These are phyloP conservation scores for Sebastes fasciatus DNA, from an alignment of 2,113 vertebrate species.

Conservation along the genomic window DNA sequence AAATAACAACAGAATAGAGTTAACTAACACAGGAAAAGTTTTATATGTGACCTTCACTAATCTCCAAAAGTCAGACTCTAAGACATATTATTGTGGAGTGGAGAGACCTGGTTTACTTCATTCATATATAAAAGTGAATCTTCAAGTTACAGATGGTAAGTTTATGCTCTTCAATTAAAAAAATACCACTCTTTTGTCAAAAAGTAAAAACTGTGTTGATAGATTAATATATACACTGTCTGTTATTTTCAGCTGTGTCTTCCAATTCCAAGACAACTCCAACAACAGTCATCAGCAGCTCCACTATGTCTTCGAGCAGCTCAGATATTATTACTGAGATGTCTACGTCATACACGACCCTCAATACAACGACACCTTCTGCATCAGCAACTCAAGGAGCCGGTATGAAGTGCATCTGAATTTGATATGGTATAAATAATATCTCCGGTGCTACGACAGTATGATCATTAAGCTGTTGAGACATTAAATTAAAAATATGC, in stretches of 20 bases:
- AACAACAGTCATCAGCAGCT: not conserved
- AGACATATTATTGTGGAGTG: constrained; percentile 28
- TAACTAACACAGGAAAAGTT: not conserved
- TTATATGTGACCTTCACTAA: constrained; percentile 41
- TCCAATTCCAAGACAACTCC: not conserved
- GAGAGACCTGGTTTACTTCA: rapidly evolving
- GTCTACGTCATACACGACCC: not conserved
- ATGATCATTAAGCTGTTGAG: too few relatives aligned
- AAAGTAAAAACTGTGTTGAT: not conserved
- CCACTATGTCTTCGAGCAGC: not conserved
- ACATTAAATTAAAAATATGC: too few relatives aligned
- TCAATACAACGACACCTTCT: not conserved
- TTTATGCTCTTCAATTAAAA: not conserved
- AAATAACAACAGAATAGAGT: rapidly evolving
- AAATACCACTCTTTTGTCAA: not conserved
- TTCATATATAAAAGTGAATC: not conserved
- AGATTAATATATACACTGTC: not conserved
- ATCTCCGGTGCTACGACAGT: too few relatives aligned
- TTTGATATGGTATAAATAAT: too few relatives aligned
- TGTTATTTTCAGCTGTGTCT: constrained; percentile 8
- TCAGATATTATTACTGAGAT: not conserved
- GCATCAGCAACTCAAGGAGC: too few relatives aligned
- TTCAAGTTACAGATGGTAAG: constrained; percentile 40
- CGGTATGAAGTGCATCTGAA: too few relatives aligned
- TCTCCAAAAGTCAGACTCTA: constrained; percentile 30